Base-by-base conservation (phyloP, 2,888 invertebrate genomes). In the Andrena flavipes region DNA sequence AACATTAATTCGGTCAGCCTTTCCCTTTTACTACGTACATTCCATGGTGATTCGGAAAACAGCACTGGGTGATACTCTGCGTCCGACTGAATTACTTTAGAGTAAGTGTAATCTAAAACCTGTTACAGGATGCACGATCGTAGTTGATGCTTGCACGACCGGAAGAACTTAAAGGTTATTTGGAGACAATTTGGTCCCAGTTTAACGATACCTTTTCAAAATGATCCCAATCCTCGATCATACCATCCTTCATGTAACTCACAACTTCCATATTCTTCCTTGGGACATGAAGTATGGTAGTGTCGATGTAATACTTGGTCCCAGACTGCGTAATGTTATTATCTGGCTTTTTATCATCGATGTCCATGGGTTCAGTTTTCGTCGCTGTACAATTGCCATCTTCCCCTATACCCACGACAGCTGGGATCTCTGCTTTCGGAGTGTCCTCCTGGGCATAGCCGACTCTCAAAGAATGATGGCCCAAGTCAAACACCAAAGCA, bases 41-140 rank as follows among this genome's bases (percentile, higher is more conserved):
- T 99, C 99, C 99, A 99, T 62, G 99, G 98, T 0, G 99, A 98
- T 94, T 99, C 99, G 0, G 99, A 99, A 95, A 99, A 99, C 33
- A 99, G 95, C 0, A 99, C 98, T 29, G 99, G 99, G 94, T 99
- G 99, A 92, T 97, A 97, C 90, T 98, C 97, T 0, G 99, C 97
- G 87, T 99, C 98, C 0, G 99, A 98, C 87, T 98, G 97, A 88
- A 99, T 98, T 51, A 99, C 96, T 95, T 98, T 98, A 59, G 97
- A 96, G 93, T 99, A 99, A 0, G 98, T 97, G 94, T 99, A 98
- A 92, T 99, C 99, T 33, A 98, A 94, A 90, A 94, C 92, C 93
- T 93, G 64, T 65, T 42, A 29, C 29, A 69, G 72, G 26, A 69
- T 29, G 59, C 63, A 48, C 10, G n/a, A 7, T 29, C 49, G 16